Base-by-base conservation (phyloP, 2,113 vertebrate species). In the Aptenodytes patagonicus region DNA sequence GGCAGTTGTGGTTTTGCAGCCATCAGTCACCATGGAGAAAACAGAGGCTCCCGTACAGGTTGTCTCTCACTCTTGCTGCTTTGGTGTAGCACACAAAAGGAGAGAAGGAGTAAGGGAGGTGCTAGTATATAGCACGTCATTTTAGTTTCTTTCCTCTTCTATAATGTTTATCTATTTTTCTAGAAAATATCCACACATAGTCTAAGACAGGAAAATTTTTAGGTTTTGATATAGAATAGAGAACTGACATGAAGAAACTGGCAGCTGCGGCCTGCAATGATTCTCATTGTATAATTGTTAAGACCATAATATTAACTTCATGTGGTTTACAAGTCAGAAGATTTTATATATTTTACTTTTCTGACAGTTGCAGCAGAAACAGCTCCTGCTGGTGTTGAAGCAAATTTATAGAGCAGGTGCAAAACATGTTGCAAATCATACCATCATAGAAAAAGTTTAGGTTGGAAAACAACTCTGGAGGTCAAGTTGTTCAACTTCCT, bases 21-120 rank as follows among this genome's bases (percentile, higher is more conserved):
- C 65, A 57, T 7, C 49, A 29, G 73, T 65, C 34, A 46, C 38
- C 24, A 38, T 5, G 9, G 17, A 71, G 24, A 71, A 89, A 66
- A 34, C 13, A 31, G 31, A 65, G 19, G 11, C 28, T 69, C 22
- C 28, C 0, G 0, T 14, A 58, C 4, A 78, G 9, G 4, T 7
- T 40, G 4, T 61, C 13, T 80, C 9, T 4, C 17, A 11, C 26
- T 60, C 64, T 49, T 64, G 4, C 22, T 38, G 42, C 26, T 70
- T 70, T 52, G 13, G 7, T 7, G 7, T 5, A 51, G 29, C 19
- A 60, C 20, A 22, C 16, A 22, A 26, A 60, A 73, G 17, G 13
- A 75, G 38, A 55, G 4, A 26, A 6, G 29, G 31, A 28, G 29
- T 26, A 78, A 73, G 21, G 13, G 10, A 2, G 2, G 17, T 60